Evolutionary conservation across 2,888 invertebrate genomes (phyloP).

Genomic region (Ceratothoa steindachneri): DNA sequence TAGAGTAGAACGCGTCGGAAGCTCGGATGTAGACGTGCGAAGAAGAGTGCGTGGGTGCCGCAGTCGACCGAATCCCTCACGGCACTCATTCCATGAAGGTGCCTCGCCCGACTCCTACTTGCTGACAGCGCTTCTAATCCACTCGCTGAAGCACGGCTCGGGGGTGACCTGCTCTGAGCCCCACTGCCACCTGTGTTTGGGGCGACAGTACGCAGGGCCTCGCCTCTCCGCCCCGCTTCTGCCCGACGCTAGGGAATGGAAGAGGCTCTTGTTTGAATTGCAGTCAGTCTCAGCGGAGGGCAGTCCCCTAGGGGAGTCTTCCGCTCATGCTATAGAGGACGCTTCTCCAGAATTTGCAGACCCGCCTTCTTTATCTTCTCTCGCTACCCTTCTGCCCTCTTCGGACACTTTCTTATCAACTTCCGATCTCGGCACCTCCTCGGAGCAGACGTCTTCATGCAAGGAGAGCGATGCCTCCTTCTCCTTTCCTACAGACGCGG

Average conservation of each 20-base stretch:
- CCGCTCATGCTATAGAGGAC: not conserved
- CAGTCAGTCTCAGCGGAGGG: slow-evolving; percentile 21
- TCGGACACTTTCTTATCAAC: not conserved
- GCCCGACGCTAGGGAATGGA: not conserved
- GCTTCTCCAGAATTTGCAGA: not conserved
- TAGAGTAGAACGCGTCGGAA: slow-evolving; percentile 11
- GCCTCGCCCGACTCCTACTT: slow-evolving; percentile 41
- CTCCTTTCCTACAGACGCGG: not conserved
- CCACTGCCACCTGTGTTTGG: slow-evolving; percentile 30
- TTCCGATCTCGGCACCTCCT: not conserved
- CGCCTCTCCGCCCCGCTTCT: not conserved
- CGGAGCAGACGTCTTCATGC: not conserved
- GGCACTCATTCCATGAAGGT: slow-evolving; percentile 46
- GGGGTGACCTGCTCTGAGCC: slow-evolving; percentile 24
- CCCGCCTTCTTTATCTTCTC: not conserved
- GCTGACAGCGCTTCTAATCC: slow-evolving; percentile 40
- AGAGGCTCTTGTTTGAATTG: not conserved
- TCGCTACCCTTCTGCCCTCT: not conserved
- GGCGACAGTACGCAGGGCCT: not conserved
- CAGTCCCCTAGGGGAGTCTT: not conserved
- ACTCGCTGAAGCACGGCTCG: slow-evolving; percentile 39
- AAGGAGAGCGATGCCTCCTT: not conserved
- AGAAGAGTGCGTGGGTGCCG: slow-evolving; percentile 24
- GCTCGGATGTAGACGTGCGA: slow-evolving; percentile 23
- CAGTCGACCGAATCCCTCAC: slow-evolving; percentile 20